These are phyloP conservation scores for Drosophila greeni DNA, from an alignment of 2,888 invertebrate species.

Conservation along the genomic window DNA sequence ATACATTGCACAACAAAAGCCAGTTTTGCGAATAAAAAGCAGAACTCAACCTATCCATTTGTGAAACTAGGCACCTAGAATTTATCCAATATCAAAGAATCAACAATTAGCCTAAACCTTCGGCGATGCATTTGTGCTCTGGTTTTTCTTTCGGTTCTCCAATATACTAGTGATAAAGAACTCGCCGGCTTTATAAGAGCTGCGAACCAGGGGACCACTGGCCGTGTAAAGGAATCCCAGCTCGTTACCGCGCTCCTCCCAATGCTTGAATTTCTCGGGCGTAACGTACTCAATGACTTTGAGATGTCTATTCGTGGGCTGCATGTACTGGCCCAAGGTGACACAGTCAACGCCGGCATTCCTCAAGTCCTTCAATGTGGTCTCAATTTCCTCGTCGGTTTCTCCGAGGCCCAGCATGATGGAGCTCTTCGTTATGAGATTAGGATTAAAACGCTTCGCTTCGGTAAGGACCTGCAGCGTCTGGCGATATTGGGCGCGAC, in stretches of 20 bases:
- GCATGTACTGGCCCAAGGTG: slow-evolving; percentile 99
- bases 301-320: slow-evolving; percentile 97
- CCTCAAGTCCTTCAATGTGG: slow-evolving; percentile 92
- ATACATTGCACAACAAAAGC: slow-evolving; percentile 22
- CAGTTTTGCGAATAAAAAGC: slow-evolving; percentile 3
- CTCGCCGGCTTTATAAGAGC: slow-evolving; percentile 99
- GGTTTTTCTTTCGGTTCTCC: slow-evolving; percentile 80
- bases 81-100: neutral
- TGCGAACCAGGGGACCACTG: slow-evolving; percentile 97
- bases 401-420: slow-evolving; percentile 98
- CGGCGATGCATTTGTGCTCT: neutral
- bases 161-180: slow-evolving; percentile 91
- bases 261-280: slow-evolving; percentile 92
- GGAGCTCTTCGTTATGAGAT: slow-evolving; percentile 96
- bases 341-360: slow-evolving; percentile 93
- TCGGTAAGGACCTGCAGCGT: slow-evolving; percentile 89
- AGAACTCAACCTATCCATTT: slow-evolving; percentile 1
- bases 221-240: slow-evolving; percentile 98
- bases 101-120: slow-evolving; percentile 2
- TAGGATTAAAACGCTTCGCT: slow-evolving; percentile 89
- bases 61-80: neutral
- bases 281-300: slow-evolving; percentile 98
- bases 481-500: slow-evolving; percentile 94
- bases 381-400: slow-evolving; percentile 90
- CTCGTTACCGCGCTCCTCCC: slow-evolving; percentile 89